Conservation (phyloP, 2,113 vertebrate genomes). For the Pluvianellus socialis region DNA sequence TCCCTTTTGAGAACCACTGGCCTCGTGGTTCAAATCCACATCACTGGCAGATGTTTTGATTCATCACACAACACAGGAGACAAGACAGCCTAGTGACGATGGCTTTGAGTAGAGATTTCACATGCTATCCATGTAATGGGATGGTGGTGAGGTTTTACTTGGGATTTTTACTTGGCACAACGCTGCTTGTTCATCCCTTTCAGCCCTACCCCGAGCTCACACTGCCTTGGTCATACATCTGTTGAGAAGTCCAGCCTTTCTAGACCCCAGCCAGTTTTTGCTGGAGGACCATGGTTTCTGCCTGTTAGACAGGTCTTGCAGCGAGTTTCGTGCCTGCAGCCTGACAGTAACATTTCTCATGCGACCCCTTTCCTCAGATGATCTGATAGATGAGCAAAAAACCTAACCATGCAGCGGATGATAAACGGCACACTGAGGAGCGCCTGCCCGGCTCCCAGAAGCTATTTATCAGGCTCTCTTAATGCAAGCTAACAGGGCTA, state of each 20-base stretch:
- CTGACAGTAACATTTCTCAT: background rate
- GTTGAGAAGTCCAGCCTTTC: background rate
- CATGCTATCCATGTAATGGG: background rate
- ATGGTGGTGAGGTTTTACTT: background rate
- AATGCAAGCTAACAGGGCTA: slow-evolving; percentile 42
- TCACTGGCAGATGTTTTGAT: background rate
- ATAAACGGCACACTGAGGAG: slow-evolving; percentile 16
- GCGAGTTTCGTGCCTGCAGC: background rate
- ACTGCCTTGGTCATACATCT: background rate
- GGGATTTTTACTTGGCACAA: background rate
- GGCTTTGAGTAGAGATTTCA: background rate
- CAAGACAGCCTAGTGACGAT: background rate
- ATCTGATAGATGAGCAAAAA: slow-evolving; percentile 20
- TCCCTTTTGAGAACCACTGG: background rate
- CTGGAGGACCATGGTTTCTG: background rate
- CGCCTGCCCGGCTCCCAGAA: slow-evolving; percentile 16
- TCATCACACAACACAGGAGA: background rate
- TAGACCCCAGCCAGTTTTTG: background rate
- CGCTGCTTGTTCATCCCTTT: background rate
- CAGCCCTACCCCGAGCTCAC: background rate
- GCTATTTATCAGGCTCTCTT: slow-evolving; percentile 38
- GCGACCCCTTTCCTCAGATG: background rate
- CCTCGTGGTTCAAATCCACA: background rate
- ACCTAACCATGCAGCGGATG: slow-evolving; percentile 7
- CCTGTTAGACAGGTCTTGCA: background rate